Percentiles rank a stretch among this genome's conserved stretches.
phyloP scores from a whole-genome alignment of 1,140 invertebrate species.

The Coelopa frigida region DNA sequence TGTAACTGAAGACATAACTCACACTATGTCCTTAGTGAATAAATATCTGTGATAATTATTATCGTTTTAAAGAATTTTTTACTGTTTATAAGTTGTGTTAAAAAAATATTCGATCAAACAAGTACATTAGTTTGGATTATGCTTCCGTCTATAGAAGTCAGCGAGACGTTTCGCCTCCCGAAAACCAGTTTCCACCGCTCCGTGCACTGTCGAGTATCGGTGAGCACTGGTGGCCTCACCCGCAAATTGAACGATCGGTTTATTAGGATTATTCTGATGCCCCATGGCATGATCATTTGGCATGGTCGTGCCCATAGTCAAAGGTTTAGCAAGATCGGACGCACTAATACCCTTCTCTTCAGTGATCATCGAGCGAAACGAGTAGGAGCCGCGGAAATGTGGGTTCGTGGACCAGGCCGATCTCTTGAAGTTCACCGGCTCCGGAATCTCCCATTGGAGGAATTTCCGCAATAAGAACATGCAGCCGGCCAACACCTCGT shows the following conservation, averaged over 20 bases:
- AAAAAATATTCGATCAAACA: too few species aligned
- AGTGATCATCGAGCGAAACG: constrained; percentile 52
- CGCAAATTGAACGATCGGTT: constrained; percentile 52
- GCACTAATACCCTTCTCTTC: constrained; percentile 46
- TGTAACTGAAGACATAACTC: too few species aligned
- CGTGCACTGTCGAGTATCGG: constrained; percentile 70
- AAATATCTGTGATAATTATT: too few species aligned
- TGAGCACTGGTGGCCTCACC: constrained; percentile 61
- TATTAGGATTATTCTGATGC: constrained; percentile 23
- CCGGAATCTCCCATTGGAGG: constrained; percentile 14
- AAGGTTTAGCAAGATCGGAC: constrained; percentile 43
- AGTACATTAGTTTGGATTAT: too few species aligned
- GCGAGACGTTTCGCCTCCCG: constrained; percentile 57
- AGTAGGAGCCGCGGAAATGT: constrained; percentile 60
- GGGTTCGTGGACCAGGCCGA: constrained; percentile 57
- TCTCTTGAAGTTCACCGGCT: constrained; percentile 22
- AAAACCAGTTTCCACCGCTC: constrained; percentile 67
- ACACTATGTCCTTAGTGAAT: too few species aligned
- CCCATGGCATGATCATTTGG: too few species aligned
- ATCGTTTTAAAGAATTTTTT: too few species aligned
- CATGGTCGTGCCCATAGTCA: background rate
- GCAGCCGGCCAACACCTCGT: constrained; percentile 44
- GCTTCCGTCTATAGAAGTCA: constrained; percentile 12
- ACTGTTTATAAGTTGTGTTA: too few species aligned
- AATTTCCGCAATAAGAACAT: constrained; percentile 42